A percentile compares a stretch with the other conserved stretches of the same genome.
These are phyloP conservation scores for Drosophila rubida DNA, from an alignment of 2,888 invertebrate genomes.

Conservation along the genomic window DNA sequence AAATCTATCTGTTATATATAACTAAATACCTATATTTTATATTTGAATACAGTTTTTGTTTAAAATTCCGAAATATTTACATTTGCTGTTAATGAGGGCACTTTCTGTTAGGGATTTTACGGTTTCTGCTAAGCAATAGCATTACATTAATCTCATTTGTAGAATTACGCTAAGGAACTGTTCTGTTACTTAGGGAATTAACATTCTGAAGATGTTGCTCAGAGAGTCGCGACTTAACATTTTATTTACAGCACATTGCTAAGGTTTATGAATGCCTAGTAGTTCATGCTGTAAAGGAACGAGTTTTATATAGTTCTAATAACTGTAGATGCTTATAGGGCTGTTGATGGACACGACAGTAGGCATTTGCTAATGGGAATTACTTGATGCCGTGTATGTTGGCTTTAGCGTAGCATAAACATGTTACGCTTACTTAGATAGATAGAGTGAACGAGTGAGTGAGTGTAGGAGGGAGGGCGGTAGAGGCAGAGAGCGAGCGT, in stretches of 20 bases:
- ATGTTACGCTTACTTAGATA: slow-evolving; percentile 52
- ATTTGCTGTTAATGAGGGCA: background rate
- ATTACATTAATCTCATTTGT: slow-evolving; percentile 14
- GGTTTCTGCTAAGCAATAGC: background rate
- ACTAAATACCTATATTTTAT: no score
- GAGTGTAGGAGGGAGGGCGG: background rate
- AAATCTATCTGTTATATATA: no score
- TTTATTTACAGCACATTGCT: slow-evolving; percentile 12
- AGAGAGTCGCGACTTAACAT: slow-evolving; percentile 31
- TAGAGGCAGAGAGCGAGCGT: background rate
- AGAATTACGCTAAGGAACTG: slow-evolving; percentile 13
- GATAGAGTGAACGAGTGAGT: no score
- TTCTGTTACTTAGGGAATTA: slow-evolving; percentile 20
- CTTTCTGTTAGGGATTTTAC: background rate
- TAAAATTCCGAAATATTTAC: background rate
- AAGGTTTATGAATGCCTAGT: slow-evolving; percentile 52
- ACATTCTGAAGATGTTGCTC: slow-evolving; percentile 7
- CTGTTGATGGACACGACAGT: slow-evolving; percentile 51
- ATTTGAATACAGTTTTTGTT: no score
- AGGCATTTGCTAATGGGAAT: slow-evolving; percentile 59
- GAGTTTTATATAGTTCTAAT: slow-evolving; percentile 47
- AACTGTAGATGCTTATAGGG: slow-evolving; percentile 38
- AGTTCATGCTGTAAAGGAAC: slow-evolving; percentile 48
- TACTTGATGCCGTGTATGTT: slow-evolving; percentile 46
- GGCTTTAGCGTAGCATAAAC: slow-evolving; percentile 56